Evolutionary conservation across 2,113 vertebrate genomes (phyloP), one percentile per base, ranked within the genome.

Genomic region (Columba janthina): DNA sequence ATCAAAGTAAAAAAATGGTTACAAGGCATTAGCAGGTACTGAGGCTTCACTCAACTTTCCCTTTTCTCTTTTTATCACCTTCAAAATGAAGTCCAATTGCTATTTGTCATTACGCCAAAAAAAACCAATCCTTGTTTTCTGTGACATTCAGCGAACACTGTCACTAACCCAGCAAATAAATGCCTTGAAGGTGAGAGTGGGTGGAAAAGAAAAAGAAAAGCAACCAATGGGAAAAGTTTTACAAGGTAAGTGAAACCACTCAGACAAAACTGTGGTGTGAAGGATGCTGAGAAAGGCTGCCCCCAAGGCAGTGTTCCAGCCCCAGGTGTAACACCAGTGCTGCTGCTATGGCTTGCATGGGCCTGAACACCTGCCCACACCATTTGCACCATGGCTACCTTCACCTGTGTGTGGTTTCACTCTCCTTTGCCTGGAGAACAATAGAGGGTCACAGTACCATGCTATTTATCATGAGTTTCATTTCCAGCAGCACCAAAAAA

Each of bases 1-100:
- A 90, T 91, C 90, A 75, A 58, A 80, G 29, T 48, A 12, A 70
- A 78, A 85, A 70, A 51, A 40, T 15, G 13, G 53, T 87, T 94
- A 91, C 78, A 85, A 94, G 51, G 38, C 74, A 88, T 85, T 86
- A 91, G 50, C 29, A 64, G 74, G 66, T 82, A 76, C 44, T 88
- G 88, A 60, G 38, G 44, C 67, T 90, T 90, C 56, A 32, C 42
- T 94, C 60, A 42, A 58, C 77, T 94, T 88, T 61, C 44, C 32
- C 74, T 91, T 73, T 51, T 53, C 57, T 94, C 36, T 82, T 92
- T 91, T 91, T 88, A 83, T 84, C 93, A 62, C 58, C 50, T 95
- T 66, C 64, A 69, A 92, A 80, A 91, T 75, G 28, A 91, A 95
- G 64, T 93, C 40, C 34, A 78, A 84, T 42, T 76, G 56, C 44